Conservation (phyloP, 2,113 vertebrate species). For the Enhydra lutris region DNA sequence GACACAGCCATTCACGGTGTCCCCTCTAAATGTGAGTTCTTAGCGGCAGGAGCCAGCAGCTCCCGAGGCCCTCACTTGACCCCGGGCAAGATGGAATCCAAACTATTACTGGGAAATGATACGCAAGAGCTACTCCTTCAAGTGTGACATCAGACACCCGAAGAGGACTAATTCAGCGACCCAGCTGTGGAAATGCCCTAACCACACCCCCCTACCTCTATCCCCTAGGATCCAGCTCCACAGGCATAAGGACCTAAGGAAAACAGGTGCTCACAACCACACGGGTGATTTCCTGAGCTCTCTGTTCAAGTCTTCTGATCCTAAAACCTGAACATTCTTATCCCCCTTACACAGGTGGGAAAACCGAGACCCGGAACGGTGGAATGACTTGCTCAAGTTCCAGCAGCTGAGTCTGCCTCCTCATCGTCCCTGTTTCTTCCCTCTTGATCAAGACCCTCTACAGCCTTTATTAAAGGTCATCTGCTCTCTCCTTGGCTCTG, state of each 20-base stretch:
- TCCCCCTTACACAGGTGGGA: background rate
- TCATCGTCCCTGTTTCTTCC: background rate
- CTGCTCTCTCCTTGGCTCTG: background rate
- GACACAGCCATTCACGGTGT: fast-evolving
- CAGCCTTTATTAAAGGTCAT: background rate
- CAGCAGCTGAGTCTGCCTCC: background rate
- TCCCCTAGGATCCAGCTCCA: background rate
- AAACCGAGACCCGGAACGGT: background rate
- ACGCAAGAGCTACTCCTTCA: background rate
- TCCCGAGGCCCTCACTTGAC: background rate
- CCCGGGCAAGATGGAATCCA: background rate
- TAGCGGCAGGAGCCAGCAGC: background rate
- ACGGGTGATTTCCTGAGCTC: no score
- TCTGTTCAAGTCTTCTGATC: background rate
- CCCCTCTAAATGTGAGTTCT: background rate
- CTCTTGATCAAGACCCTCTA: background rate
- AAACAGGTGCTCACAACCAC: background rate
- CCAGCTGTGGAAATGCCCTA: background rate
- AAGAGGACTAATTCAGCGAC: background rate
- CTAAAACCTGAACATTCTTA: background rate
- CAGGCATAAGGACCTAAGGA: background rate
- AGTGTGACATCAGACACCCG: background rate
- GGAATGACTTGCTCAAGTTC: background rate
- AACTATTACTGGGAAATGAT: background rate
- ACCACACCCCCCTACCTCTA: background rate